Base-by-base conservation (phyloP, 2,888 invertebrate species). In the Limnephilus lunatus region DNA sequence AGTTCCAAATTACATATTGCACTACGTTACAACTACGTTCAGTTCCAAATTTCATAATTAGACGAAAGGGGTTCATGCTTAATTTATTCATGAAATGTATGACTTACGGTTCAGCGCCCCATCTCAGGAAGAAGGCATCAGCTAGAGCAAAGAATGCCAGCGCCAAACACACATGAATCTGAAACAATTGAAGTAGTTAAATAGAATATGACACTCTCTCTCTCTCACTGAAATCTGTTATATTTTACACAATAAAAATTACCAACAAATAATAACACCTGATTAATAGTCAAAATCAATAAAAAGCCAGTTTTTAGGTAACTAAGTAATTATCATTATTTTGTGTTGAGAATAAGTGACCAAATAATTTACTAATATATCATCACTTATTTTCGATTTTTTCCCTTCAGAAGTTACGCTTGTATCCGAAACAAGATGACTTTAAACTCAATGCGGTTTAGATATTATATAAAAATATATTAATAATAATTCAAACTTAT, bases 61-160 rank as follows among this genome's bases (percentile, higher is more conserved):
- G 48, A 53, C 15, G 53, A 19, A 53, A 53, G 15, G 48, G 48
- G 48, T 48, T 48, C 4, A 25, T 25, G 9, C 9, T 25, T 82
- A 31, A 82, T 82, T 15, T 32, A 32, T 32, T 82, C 31, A 82
- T 32, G 82, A 68, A n/a, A 68, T n/a, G 68, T n/a, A 11, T n/a
- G 44, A 96, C 96, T 94, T 95, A 96, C 96, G 96, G 95, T 93
- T 96, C 96, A 35, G 96, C 95, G 81, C 96, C 96, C 96, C 96
- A 96, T 94, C 96, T 96, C 91, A 96, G 94, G 94, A 96, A 96
- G 94, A 96, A 96, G 0, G 96, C 96, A 89, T 96, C 96, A 4
- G 96, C 95, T 1, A 95, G 95, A n/a, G 95, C 95, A 3, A 96
- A 94, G 92, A 95, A 94, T 90, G 95, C 95, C 94, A 96, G 92